phyloP scores from a whole-genome alignment of 1,140 invertebrate genomes.

The Eueides isabella region DNA sequence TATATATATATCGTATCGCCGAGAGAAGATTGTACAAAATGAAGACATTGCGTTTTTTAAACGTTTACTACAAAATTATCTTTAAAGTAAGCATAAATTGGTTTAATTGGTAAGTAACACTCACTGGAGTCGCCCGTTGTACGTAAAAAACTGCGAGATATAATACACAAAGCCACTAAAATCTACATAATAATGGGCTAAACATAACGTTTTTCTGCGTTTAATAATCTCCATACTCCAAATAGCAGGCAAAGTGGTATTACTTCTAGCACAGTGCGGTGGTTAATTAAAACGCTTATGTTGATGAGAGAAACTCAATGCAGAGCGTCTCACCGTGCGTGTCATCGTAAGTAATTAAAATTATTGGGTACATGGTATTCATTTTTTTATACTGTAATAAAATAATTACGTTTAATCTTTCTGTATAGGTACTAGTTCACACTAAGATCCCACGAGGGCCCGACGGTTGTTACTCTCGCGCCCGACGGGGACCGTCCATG shows the following conservation, averaged over 20 bases:
- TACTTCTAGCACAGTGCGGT: constrained; percentile 7
- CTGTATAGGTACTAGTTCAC: too few relatives aligned
- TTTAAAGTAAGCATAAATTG: too few relatives aligned
- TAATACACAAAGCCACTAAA: too few relatives aligned
- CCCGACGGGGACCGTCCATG: constrained; percentile 14
- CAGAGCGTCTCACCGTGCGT: constrained; percentile 14
- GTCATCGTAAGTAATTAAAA: constrained; percentile 11
- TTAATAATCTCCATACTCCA: constrained; percentile 5
- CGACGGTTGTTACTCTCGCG: constrained; percentile 37
- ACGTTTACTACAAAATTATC: too few relatives aligned
- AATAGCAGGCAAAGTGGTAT: not conserved
- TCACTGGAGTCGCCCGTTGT: too few relatives aligned
- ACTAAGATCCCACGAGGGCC: constrained; percentile 36
- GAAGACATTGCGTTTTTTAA: too few relatives aligned
- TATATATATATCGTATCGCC: too few relatives aligned
- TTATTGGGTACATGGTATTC: not conserved
- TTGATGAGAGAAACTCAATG: constrained; percentile 24
- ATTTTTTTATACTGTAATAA: too few relatives aligned
- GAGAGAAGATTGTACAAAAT: too few relatives aligned
- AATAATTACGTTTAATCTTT: too few relatives aligned
- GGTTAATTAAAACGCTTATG: constrained; percentile 17
- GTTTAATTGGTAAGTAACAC: too few relatives aligned
- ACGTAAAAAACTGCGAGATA: too few relatives aligned
- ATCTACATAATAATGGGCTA: not conserved
- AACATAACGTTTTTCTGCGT: not conserved